Percentiles rank a stretch among this genome's conserved stretches.
Conservation (phyloP, 1,140 invertebrate species). For the Penaeus chinensis region DNA sequence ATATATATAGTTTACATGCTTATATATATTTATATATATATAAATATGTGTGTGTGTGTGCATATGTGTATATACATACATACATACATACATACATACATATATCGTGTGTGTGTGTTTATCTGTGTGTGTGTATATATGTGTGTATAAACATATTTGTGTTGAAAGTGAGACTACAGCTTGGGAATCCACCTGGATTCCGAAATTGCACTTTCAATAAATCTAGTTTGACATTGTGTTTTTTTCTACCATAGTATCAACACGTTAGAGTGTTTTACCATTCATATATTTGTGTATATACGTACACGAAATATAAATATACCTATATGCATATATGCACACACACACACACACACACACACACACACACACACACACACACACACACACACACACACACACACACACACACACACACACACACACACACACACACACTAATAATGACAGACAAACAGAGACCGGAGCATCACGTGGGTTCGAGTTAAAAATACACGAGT, state of each 20-base stretch:
- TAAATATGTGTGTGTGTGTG: too few relatives aligned
- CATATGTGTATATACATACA: too few relatives aligned
- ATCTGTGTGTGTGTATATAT: neutral
- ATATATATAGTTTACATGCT: too few relatives aligned
- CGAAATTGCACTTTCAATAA: neutral
- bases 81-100: too few relatives aligned
- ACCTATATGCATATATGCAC: neutral
- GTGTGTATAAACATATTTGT: constrained; percentile 14
- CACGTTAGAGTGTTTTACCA: too few relatives aligned
- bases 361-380: neutral
- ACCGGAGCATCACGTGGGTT: neutral
- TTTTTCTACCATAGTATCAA: neutral
- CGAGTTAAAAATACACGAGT: too few relatives aligned
- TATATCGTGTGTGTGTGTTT: neutral
- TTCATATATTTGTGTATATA: too few relatives aligned
- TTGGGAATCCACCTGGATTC: too few relatives aligned
- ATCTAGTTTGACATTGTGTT: constrained; percentile 6
- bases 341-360: neutral
- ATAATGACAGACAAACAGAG: neutral
- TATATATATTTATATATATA: too few relatives aligned
- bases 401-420: neutral
- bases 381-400: neutral
- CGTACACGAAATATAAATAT: neutral
- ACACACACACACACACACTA: neutral
- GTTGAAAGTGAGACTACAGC: too few relatives aligned